A percentile compares a stretch with the other conserved stretches of the same genome.
Conservation (phyloP, 2,888 invertebrate genomes). For the Latrodectus elegans region DNA sequence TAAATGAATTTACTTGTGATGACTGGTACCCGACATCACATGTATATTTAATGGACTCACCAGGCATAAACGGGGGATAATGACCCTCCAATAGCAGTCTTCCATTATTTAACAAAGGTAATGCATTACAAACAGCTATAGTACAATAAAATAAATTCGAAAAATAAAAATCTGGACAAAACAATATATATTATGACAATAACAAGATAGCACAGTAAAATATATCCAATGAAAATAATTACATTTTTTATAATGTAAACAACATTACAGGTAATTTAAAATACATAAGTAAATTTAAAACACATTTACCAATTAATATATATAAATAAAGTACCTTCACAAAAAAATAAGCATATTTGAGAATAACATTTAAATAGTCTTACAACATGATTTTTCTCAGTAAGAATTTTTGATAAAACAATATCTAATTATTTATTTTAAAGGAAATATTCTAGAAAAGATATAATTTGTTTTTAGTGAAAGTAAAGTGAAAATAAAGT, state of each 20-base stretch:
- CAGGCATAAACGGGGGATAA: conserved; percentile 24
- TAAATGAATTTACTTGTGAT: conserved; percentile 8
- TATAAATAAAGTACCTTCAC: too few species aligned
- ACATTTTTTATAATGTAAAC: neutral
- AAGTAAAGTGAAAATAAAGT: too few species aligned
- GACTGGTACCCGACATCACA: conserved; percentile 33
- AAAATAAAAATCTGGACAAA: neutral
- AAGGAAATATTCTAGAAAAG: too few species aligned
- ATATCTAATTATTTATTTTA: too few species aligned
- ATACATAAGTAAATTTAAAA: too few species aligned
- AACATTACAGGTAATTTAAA: neutral
- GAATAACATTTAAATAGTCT: too few species aligned
- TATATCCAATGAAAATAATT: neutral
- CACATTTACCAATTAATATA: too few species aligned
- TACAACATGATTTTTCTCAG: too few species aligned
- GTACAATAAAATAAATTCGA: too few species aligned
- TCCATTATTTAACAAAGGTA: conserved; percentile 38
- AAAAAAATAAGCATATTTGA: too few species aligned
- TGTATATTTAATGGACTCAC: conserved; percentile 21
- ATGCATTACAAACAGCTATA: conserved; percentile 40
- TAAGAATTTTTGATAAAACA: too few species aligned
- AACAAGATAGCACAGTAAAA: neutral
- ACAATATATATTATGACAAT: neutral
- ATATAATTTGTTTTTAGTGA: too few species aligned
- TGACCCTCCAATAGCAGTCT: conserved; percentile 13